These are phyloP conservation scores for Aegithalos caudatus DNA, from an alignment of 2,113 vertebrate species.

Conservation along the genomic window DNA sequence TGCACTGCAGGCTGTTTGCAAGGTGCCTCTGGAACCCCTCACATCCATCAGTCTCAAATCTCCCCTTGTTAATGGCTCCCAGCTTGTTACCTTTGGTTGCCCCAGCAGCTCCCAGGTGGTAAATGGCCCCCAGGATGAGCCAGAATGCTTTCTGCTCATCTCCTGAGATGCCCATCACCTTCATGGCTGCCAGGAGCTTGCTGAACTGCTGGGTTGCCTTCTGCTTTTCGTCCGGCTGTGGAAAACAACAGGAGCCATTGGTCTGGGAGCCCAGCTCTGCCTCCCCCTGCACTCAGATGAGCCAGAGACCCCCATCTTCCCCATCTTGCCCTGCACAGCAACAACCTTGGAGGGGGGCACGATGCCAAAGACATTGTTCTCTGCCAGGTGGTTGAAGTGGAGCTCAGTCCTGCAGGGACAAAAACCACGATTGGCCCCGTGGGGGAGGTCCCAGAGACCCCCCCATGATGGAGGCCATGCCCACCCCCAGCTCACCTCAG, in stretches of 20 bases:
- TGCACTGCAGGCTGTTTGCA: not conserved
- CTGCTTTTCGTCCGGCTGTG: conserved; percentile 92
- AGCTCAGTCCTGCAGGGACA: conserved; percentile 86
- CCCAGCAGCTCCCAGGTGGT: conserved; percentile 91
- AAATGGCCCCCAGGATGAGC: conserved; percentile 88
- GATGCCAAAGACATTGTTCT: conserved; percentile 91
- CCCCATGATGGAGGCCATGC: accelerated
- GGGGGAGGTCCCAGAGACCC: not conserved
- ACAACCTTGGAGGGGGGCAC: conserved; percentile 84
- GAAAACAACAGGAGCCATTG: not conserved
- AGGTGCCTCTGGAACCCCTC: not conserved
- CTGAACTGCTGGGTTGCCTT: conserved; percentile 89
- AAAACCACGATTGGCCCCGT: not conserved
- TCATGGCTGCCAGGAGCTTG: conserved; percentile 96
- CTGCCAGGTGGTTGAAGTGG: conserved; percentile 92
- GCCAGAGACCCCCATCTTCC: not conserved
- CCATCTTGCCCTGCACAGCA: too few relatives aligned
- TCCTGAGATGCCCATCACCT: conserved; percentile 86
- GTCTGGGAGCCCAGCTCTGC: not conserved
- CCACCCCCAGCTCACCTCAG: conserved; percentile 78
- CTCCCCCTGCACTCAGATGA: not conserved
- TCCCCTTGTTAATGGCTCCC: not conserved
- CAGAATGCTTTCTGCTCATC: conserved; percentile 92
- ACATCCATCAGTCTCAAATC: not conserved
- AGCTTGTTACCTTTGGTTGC: conserved; percentile 89